Conservation (phyloP, 2,888 invertebrate species). For the Erebia ligea region DNA sequence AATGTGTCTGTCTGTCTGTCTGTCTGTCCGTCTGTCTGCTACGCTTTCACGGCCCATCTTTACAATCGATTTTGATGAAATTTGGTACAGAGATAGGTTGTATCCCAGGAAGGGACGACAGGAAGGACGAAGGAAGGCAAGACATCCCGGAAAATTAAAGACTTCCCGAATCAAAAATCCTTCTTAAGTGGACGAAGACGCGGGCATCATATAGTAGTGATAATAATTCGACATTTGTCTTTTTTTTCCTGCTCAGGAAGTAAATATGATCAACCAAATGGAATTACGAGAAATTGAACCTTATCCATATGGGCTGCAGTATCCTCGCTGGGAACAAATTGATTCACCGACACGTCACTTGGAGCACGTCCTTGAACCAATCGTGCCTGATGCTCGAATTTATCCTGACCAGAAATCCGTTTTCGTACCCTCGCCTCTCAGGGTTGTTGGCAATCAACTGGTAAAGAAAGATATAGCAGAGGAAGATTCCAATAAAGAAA, state of each 20-base stretch:
- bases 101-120: too few relatives aligned
- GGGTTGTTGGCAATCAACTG: not conserved
- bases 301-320: conserved; percentile 10
- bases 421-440: not conserved
- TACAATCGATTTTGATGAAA: too few relatives aligned
- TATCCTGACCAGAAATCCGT: not conserved
- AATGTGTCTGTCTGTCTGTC: too few relatives aligned
- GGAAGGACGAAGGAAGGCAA: too few relatives aligned
- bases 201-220: too few relatives aligned
- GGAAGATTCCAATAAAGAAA: not conserved
- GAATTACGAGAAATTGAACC: conserved; percentile 17
- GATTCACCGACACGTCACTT: conserved; percentile 22
- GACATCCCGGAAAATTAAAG: too few relatives aligned
- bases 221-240: not conserved
- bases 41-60: too few relatives aligned
- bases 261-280: conserved; percentile 31
- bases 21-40: too few relatives aligned
- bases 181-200: too few relatives aligned
- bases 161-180: too few relatives aligned
- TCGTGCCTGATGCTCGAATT: not conserved
- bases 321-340: conserved; percentile 19
- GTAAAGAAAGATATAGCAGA: not conserved
- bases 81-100: too few relatives aligned
- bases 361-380: not conserved
- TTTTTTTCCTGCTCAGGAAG: conserved; percentile 26